Evolutionary conservation across 2,797 vertebrate genomes (phyloP).

Genomic region (Salmo trutta): DNA sequence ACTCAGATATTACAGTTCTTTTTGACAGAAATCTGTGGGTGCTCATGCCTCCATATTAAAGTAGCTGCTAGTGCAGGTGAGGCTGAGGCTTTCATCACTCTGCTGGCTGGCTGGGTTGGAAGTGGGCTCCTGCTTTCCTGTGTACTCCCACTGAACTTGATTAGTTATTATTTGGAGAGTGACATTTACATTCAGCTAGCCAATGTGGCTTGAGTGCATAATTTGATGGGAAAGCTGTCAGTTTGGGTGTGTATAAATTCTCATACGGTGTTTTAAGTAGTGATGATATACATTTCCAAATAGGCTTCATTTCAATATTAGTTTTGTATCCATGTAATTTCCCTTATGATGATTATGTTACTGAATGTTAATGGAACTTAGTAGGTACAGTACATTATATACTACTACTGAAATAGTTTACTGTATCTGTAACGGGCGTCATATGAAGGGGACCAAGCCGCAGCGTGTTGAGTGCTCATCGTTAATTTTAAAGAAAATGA

Average conservation of each 20-base stretch:
- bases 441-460: too few species aligned
- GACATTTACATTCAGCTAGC: slow-evolving; percentile 54
- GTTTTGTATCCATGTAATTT: slow-evolving; percentile 32
- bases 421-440: too few species aligned
- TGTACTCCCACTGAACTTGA: slow-evolving; percentile 53
- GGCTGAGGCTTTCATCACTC: slow-evolving; percentile 51
- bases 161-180: slow-evolving; percentile 60
- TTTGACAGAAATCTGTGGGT: slow-evolving; percentile 63
- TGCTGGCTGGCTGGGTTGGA: slow-evolving; percentile 42
- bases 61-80: slow-evolving; percentile 38
- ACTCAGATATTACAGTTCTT: slow-evolving; percentile 42
- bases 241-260: slow-evolving; percentile 33
- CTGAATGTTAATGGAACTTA: not conserved
- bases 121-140: slow-evolving; percentile 42
- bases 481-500: too few species aligned
- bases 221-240: slow-evolving; percentile 39
- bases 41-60: slow-evolving; percentile 63
- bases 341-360: slow-evolving; percentile 5
- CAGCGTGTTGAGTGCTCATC: too few species aligned
- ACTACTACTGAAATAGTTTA: not conserved
- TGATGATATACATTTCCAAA: slow-evolving; percentile 1
- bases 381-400: not conserved
- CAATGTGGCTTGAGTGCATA: slow-evolving; percentile 42
- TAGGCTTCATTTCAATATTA: slow-evolving; percentile 24
- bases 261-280: slow-evolving; percentile 27